Evolutionary conservation across 2,797 vertebrate genomes (phyloP), one percentile per base, ranked within the genome.

Genomic region (Nyctibius grandis): DNA sequence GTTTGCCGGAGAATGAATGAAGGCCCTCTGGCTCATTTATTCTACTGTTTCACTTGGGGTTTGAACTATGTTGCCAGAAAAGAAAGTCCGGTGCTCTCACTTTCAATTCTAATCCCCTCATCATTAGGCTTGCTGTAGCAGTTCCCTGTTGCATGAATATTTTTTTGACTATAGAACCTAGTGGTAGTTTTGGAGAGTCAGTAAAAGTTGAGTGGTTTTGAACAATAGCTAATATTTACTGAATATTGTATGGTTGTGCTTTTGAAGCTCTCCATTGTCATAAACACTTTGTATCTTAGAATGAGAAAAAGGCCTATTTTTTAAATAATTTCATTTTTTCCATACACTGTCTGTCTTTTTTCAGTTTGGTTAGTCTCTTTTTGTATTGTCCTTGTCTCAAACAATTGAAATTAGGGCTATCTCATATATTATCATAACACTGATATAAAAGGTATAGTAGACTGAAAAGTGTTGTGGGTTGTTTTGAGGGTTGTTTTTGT

Each of bases 1-100:
- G 21, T 89, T 94, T 88, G 84, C 34, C 91, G 80, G 45, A 59
- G 67, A 84, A 86, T 93, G 84, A 93, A 95, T 89, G 79, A 75
- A 93, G 56, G 91, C 84, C 31, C 68, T 69, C 69, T 85, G 85
- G 76, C 60, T 92, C 67, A 85, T 93, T 95, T 93, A 92, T 92
- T 79, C 90, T 56, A 29, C 74, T 93, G 63, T 92, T 47, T 93
- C 50, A 6, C 47, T 93, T 89, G 85, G 29, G 84, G 85, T 92
- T 95, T 95, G 57, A 89, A 77, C 57, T 92, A 28, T 72, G 44
- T 63, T 87, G 57, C 44, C 48, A 50, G 75, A 91, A 92, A 91
- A 74, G 75, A 89, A 93, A 61, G 79, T 72, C 67, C 47, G 73
- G 34, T 86, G 73, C 82, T 92, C 86, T 94, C 69, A 61, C 72